A percentile compares a stretch with the other conserved stretches of the same genome.
Evolutionary conservation across 2,797 vertebrate genomes (phyloP).

Genomic region (Epinephelus awoara): DNA sequence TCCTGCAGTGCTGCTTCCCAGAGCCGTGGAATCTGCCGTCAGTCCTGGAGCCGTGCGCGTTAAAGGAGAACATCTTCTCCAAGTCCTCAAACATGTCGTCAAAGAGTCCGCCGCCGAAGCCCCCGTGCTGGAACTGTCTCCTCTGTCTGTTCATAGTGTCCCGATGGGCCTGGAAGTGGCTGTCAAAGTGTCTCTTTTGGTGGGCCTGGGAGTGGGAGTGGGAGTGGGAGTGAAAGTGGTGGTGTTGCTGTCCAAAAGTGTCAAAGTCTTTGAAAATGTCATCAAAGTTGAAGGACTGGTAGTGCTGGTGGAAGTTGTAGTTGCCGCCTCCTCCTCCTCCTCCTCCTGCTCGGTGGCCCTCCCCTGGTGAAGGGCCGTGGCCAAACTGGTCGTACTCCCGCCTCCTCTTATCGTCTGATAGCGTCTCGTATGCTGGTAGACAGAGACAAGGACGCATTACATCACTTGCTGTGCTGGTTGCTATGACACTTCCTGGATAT

Average conservation of each 20-base stretch:
- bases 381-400: conserved; percentile 93
- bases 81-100: conserved; percentile 96
- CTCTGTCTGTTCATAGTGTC: conserved; percentile 70
- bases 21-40: conserved; percentile 90
- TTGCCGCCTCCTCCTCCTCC: conserved; percentile 57
- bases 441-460: conserved; percentile 26
- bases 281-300: conserved; percentile 91
- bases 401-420: conserved; percentile 93
- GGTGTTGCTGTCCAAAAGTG: conserved; percentile 88
- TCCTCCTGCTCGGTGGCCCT: conserved; percentile 55
- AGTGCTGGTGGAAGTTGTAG: conserved; percentile 89
- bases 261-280: conserved; percentile 95
- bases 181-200: conserved; percentile 89
- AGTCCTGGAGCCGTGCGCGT: conserved; percentile 86
- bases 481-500: background rate
- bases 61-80: conserved; percentile 99
- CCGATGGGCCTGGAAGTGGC: conserved; percentile 90
- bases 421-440: conserved; percentile 92
- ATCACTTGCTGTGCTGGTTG: conserved; percentile 2
- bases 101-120: conserved; percentile 85
- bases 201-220: conserved; percentile 70
- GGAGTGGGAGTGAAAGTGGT: conserved; percentile 90
- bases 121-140: conserved; percentile 75
- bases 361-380: conserved; percentile 82
- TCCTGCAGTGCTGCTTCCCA: conserved; percentile 95